Base-by-base conservation (phyloP, 2,888 invertebrate genomes). In the Patella pellucida region DNA sequence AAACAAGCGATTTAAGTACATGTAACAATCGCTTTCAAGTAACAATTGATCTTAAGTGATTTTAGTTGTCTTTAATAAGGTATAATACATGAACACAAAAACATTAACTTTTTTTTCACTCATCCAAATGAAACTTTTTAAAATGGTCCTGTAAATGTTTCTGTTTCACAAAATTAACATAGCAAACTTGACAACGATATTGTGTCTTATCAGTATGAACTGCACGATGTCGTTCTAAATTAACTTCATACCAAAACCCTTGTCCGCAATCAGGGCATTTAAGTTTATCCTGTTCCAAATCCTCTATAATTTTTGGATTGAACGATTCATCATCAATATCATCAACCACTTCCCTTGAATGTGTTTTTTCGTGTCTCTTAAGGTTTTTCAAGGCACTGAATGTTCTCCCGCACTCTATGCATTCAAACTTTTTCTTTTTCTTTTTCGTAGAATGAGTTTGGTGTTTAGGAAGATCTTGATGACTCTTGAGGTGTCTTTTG, bases 111-210 rank as follows among this genome's bases (percentile, higher is more conserved):
- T 41, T 41, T 31, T 41, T 41, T 41, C 41, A 41, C 9, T 41
- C 41, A 4, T 41, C 41, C 1, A 73, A 19, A 73, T 62, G n/a
- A 41, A 73, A 31, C 7, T 56, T 19, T 16, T 56, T 31, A 19
- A 52, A 23, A 56, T 72, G 56, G 41, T 56, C 31, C n/a, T 72
- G 72, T 72, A 51, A 15, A 52, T 71, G 50, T 23, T 71, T 16
- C 16, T 50, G 23, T 52, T 41, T 14, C 19, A 23, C 41, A 23
- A 51, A 51, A 15, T 52, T 23, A 14, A n/a, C 23, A 52, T 51
- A 71, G 52, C 52, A 71, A 19, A 51, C n/a, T 52, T 52, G 52
- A 52, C 71, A 71, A 23, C 51, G 50, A 23, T 71, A 52, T n/a
- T 23, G 15, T 52, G 52, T 52, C 23, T 23, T 3, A 27, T 50